phyloP scores from a whole-genome alignment of 92 coral and sea anemone genomes.

The Porites evermanni region DNA sequence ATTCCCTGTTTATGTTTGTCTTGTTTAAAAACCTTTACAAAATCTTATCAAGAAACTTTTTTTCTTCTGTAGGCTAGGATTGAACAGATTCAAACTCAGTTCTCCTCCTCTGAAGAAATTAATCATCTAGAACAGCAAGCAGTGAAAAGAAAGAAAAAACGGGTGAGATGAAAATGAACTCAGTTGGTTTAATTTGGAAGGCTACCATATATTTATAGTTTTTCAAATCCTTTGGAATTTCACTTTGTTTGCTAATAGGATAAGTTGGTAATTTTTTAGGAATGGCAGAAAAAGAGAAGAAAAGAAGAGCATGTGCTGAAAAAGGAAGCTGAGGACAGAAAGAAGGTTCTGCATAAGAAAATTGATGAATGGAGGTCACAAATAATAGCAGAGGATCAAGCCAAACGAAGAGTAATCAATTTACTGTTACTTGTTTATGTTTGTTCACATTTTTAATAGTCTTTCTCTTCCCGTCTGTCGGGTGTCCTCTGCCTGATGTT shows the following conservation, averaged over 20 bases:
- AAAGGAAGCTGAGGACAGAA: conserved; percentile 68
- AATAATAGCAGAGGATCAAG: conserved; percentile 81
- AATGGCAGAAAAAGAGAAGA: conserved; percentile 71
- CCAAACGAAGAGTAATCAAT: conserved; percentile 78
- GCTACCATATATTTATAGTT: not conserved
- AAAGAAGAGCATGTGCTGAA: conserved; percentile 49
- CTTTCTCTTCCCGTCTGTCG: too few relatives aligned
- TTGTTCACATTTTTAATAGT: not conserved
- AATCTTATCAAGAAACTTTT: not conserved
- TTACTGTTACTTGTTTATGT: not conserved
- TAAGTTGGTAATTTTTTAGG: conserved; percentile 40
- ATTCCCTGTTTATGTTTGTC: too few relatives aligned
- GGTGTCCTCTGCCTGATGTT: too few relatives aligned
- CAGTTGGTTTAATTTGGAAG: too few relatives aligned
- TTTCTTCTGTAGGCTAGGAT: conserved; percentile 68
- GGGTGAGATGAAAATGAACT: conserved; percentile 63
- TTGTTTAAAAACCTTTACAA: too few relatives aligned
- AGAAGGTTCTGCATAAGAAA: conserved; percentile 65
- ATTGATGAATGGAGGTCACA: conserved; percentile 91
- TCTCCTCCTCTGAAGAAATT: conserved; percentile 63
- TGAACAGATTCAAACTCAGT: conserved; percentile 54
- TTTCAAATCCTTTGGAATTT: not conserved
- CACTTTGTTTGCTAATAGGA: not conserved
- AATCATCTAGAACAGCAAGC: conserved; percentile 65
- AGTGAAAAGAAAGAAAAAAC: conserved; percentile 68